These are phyloP conservation scores for Yoshiicerus persimilis DNA, from an alignment of 1,140 invertebrate genomes.

Conservation along the genomic window DNA sequence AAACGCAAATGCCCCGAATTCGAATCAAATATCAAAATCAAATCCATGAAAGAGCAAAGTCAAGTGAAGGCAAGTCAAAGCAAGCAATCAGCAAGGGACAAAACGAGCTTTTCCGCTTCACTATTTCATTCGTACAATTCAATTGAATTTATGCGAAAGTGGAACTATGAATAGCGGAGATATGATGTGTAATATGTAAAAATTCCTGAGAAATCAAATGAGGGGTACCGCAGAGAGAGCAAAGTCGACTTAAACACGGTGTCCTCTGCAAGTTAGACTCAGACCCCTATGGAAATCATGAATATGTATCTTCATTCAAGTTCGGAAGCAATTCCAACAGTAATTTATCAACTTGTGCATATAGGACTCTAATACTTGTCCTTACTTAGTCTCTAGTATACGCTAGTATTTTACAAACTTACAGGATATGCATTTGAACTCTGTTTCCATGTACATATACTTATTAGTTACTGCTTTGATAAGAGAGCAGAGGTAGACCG, in stretches of 20 bases:
- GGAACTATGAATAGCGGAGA: not conserved
- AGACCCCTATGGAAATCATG: conserved; percentile 47
- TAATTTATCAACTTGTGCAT: conserved; percentile 40
- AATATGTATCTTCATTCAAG: conserved; percentile 40
- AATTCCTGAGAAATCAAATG: not conserved
- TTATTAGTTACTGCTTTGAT: not conserved
- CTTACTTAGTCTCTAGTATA: too few relatives aligned
- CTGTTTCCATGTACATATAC: not conserved
- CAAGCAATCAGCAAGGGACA: conserved; percentile 7
- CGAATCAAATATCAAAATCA: conserved; percentile 1
- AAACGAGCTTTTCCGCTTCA: not conserved
- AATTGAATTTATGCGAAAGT: conserved; percentile 3
- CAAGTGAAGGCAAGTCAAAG: not conserved
- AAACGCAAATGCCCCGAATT: not conserved
- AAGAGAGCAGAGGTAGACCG: not conserved
- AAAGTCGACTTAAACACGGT: not conserved
- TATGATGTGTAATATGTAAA: conserved; percentile 15
- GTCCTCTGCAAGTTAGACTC: not conserved
- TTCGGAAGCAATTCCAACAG: conserved; percentile 38
- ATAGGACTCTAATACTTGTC: not conserved
- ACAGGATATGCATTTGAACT: not conserved
- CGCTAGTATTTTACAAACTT: too few relatives aligned
- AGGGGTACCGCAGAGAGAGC: conserved; percentile 11
- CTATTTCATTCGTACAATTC: conserved; percentile 9
- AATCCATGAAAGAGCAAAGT: not conserved